phyloP scores from a whole-genome alignment of 64 coral and sea anemone genomes.

The Montipora capricornis region DNA sequence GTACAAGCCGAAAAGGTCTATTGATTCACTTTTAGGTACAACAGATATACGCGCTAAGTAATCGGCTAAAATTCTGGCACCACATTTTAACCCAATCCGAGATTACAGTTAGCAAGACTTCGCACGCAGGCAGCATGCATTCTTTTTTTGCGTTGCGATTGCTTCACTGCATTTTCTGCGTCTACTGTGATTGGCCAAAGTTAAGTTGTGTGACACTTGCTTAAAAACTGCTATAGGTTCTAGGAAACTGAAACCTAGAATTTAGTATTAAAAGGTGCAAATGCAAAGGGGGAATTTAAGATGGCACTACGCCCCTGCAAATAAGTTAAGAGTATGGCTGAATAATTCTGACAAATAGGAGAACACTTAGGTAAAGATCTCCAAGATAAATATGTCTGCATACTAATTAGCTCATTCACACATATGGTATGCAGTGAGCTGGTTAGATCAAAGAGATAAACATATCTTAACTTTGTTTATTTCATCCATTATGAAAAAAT shows the following conservation, averaged over 20 bases:
- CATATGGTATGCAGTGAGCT: neutral
- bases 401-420: neutral
- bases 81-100: too few species aligned
- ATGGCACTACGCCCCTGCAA: neutral
- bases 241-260: neutral
- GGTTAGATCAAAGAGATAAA: conserved; percentile 17
- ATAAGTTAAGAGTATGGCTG: neutral
- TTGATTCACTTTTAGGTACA: too few species aligned
- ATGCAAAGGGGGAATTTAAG: neutral
- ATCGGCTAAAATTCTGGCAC: too few species aligned
- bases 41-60: too few species aligned
- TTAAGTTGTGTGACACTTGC: too few species aligned
- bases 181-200: too few species aligned
- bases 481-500: conserved; percentile 77
- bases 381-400: conserved; percentile 8
- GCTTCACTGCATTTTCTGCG: too few species aligned
- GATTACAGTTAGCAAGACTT: too few species aligned
- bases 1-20: too few species aligned
- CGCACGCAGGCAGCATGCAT: too few species aligned
- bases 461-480: conserved; percentile 34
- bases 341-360: neutral
- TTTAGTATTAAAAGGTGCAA: neutral
- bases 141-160: too few species aligned
- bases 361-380: neutral
- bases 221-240: neutral